Base-by-base conservation (phyloP, 2,888 invertebrate species). In the Lithophane socia region DNA sequence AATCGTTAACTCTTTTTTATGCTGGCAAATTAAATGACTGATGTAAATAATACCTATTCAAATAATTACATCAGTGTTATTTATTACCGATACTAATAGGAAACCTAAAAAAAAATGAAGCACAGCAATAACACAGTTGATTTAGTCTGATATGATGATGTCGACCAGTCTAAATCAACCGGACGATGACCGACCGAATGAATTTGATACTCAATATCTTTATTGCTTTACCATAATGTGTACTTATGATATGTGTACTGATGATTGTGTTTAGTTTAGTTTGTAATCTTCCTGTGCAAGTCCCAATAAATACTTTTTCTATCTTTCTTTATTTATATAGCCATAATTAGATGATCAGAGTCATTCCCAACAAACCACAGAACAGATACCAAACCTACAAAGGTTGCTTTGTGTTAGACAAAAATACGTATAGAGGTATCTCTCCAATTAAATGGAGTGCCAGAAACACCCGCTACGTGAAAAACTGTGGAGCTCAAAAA, bases 381-480 rank as follows among this genome's bases (percentile, higher is more conserved):
- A 68, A 82, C 70, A 82, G 64, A 86, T 77, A 85, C 75, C 66
- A 88, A 77, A 82, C 81, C 82, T 81, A 88, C 87, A 89, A 87
- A 89, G 86, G 84, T 89, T 86, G 83, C 89, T 90, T 90, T 90
- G 89, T 88, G 84, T 87, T 85, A 82, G 88, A 89, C 90, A 91
- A 89, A 89, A 89, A 89, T 86, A 88, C 84, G 88, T 88, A 90
- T 88, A 90, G 88, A 90, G 87, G 83, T 86, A 86, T 87, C 92
- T 89, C 92, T 92, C 91, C 93, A 93, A 93, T 94, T 93, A 93
- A 91, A 91, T 88, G 90, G 90, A 93, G 92, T 93, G 93, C 90
- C 92, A 92, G 87, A 90, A 90, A 88, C 92, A 92, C 87, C 85
- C 88, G 87, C 75, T 84, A 80, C 86, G 84, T 87, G 86, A 88